Conservation (phyloP, 1,140 invertebrate genomes). For the Palaemon carinicauda region DNA sequence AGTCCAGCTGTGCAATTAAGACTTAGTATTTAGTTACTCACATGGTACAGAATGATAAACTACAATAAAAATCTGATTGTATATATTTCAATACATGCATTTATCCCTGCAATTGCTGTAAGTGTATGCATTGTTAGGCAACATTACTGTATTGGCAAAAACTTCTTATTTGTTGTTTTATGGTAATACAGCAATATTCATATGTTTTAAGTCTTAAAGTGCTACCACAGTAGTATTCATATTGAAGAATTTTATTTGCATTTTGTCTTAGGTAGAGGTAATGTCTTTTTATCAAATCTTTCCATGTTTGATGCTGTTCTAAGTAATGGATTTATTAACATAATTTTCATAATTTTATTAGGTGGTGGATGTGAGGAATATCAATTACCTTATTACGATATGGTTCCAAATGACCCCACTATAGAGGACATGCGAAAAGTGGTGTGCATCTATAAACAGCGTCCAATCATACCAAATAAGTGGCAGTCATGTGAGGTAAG, state of each 20-base stretch:
- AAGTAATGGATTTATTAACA: background rate
- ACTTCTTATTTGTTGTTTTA: too few relatives aligned
- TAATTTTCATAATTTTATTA: conserved; percentile 56
- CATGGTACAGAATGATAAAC: too few relatives aligned
- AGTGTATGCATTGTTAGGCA: too few relatives aligned
- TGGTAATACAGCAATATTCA: too few relatives aligned
- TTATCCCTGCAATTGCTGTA: too few relatives aligned
- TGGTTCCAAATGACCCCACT: conserved; percentile 90
- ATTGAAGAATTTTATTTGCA: too few relatives aligned
- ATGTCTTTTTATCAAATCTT: background rate
- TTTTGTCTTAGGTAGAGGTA: background rate
- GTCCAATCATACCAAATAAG: conserved; percentile 87
- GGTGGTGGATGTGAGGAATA: conserved; percentile 86
- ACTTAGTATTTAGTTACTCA: too few relatives aligned
- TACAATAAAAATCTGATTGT: too few relatives aligned
- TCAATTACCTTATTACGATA: conserved; percentile 92
- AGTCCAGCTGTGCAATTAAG: too few relatives aligned
- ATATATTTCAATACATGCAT: too few relatives aligned
- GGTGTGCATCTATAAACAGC: conserved; percentile 83
- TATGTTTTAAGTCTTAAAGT: background rate
- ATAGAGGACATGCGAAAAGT: conserved; percentile 94
- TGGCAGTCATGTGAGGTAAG: conserved; percentile 80
- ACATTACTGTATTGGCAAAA: too few relatives aligned
- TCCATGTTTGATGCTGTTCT: background rate
- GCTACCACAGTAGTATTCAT: too few relatives aligned